phyloP scores from a whole-genome alignment of 2,888 invertebrate genomes.

The Pachliopta kotzebuea region DNA sequence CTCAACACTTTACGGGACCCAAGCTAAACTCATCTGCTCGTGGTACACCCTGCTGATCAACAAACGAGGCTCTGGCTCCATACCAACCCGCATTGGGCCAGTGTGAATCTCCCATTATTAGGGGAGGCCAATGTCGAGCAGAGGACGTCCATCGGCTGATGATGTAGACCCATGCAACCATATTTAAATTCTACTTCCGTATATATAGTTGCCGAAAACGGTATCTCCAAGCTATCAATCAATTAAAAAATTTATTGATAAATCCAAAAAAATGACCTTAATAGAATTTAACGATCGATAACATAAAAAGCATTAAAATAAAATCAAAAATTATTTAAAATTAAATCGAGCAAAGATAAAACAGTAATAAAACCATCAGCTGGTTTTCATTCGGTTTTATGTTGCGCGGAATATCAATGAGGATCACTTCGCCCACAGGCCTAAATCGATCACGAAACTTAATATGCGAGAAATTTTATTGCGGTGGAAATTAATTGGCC shows the following conservation, averaged over 20 bases:
- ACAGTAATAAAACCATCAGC: conserved; percentile 36
- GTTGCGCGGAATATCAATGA: conserved; percentile 45
- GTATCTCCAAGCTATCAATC: conserved; percentile 15
- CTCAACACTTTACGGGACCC: too few relatives aligned
- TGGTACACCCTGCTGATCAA: too few relatives aligned
- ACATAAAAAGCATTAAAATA: conserved; percentile 17
- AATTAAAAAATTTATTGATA: conserved; percentile 13
- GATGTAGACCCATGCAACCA: too few relatives aligned
- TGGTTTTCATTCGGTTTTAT: conserved; percentile 37
- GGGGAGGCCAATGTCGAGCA: too few relatives aligned
- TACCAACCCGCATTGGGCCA: too few relatives aligned
- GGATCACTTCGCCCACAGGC: conserved; percentile 46
- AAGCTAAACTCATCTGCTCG: too few relatives aligned
- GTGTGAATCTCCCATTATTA: too few relatives aligned
- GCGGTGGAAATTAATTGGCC: conserved; percentile 52
- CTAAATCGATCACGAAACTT: conserved; percentile 43
- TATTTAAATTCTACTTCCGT: not conserved
- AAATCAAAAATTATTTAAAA: conserved; percentile 26
- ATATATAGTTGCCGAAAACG: conserved; percentile 9
- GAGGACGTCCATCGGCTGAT: too few relatives aligned
- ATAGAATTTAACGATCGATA: conserved; percentile 22
- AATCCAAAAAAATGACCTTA: conserved; percentile 1
- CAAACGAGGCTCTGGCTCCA: too few relatives aligned
- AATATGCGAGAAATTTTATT: conserved; percentile 52
- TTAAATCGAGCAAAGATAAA: conserved; percentile 31